A percentile compares a stretch with the other conserved stretches of the same genome.
Conservation (phyloP, 2,113 vertebrate species). For the Hassar affinis region DNA sequence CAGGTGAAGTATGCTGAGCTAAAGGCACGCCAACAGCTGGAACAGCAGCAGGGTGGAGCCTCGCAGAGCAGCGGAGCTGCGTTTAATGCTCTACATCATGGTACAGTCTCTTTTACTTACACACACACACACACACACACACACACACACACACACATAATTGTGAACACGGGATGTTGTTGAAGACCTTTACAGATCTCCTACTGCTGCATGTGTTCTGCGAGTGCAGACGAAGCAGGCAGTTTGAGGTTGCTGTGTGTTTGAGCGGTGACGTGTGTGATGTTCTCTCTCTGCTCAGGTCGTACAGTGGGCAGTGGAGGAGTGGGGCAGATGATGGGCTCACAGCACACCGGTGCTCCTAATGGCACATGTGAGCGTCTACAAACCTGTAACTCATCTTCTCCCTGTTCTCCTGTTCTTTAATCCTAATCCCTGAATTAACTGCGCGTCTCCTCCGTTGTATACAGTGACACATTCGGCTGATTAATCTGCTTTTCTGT, state of each 20-base stretch:
- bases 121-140: neutral
- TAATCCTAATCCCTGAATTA: neutral
- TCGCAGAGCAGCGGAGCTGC: slow-evolving; percentile 63
- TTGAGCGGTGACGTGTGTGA: neutral
- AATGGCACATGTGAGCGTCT: slow-evolving; percentile 89
- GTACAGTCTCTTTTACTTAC: slow-evolving; percentile 5
- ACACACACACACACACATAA: neutral
- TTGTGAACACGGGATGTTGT: no score
- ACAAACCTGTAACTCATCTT: neutral
- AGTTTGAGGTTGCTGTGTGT: neutral
- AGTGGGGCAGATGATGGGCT: slow-evolving; percentile 69
- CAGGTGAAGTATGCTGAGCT: slow-evolving; percentile 93
- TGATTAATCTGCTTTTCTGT: slow-evolving; percentile 8
- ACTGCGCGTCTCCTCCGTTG: neutral
- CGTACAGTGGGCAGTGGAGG: slow-evolving; percentile 72
- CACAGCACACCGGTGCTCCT: slow-evolving; percentile 79
- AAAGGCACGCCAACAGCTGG: slow-evolving; percentile 88
- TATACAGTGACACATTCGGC: neutral
- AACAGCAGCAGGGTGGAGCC: slow-evolving; percentile 77
- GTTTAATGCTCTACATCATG: slow-evolving; percentile 61
- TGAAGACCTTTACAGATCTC: no score
- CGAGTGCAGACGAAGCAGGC: no score
- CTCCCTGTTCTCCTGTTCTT: neutral
- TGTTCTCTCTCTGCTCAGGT: slow-evolving; percentile 74
- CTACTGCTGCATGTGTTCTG: no score